A percentile compares a stretch with the other conserved stretches of the same genome.
Evolutionary conservation across 2,797 vertebrate genomes (phyloP).

Genomic region (Xenopus petersii): DNA sequence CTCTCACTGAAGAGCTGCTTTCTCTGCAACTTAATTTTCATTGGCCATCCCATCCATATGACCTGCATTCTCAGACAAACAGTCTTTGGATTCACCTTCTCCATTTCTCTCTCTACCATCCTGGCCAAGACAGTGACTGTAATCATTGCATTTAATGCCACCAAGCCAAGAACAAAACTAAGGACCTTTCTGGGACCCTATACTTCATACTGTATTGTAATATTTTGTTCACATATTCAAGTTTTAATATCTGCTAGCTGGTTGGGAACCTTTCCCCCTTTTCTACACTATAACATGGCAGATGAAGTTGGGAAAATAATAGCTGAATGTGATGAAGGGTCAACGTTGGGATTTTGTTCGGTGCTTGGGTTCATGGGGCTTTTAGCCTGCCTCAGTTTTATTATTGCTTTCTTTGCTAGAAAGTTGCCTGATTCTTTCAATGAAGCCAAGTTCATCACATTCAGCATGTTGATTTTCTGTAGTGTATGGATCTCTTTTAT

Average conservation of each 20-base stretch:
- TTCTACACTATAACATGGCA: conserved; percentile 27
- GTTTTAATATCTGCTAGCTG: conserved; percentile 30
- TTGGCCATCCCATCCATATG: conserved; percentile 21
- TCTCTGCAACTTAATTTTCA: conserved; percentile 43
- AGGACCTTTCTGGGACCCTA: conserved; percentile 37
- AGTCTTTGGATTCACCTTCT: conserved; percentile 36
- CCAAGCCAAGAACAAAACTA: conserved; percentile 37
- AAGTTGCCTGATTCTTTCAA: conserved; percentile 41
- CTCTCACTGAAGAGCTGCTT: conserved; percentile 30
- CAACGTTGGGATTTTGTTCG: conserved; percentile 19
- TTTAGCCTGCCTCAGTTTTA: conserved; percentile 23
- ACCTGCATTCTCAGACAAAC: conserved; percentile 40
- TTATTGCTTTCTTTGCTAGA: conserved; percentile 33
- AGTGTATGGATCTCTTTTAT: conserved; percentile 46
- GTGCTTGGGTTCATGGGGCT: conserved; percentile 28
- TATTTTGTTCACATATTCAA: conserved; percentile 25
- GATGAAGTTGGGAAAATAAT: conserved; percentile 21
- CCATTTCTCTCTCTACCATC: conserved; percentile 35
- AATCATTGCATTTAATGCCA: conserved; percentile 42
- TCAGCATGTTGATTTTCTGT: conserved; percentile 43
- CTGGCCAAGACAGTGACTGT: conserved; percentile 47
- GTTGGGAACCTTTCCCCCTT: conserved; percentile 33
- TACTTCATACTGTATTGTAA: conserved; percentile 17
- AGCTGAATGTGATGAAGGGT: conserved; percentile 19
- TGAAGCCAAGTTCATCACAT: conserved; percentile 43